Evolutionary conservation across 2,888 invertebrate genomes (phyloP), one percentile per base, ranked within the genome.

Genomic region (Conchocele bisecta): DNA sequence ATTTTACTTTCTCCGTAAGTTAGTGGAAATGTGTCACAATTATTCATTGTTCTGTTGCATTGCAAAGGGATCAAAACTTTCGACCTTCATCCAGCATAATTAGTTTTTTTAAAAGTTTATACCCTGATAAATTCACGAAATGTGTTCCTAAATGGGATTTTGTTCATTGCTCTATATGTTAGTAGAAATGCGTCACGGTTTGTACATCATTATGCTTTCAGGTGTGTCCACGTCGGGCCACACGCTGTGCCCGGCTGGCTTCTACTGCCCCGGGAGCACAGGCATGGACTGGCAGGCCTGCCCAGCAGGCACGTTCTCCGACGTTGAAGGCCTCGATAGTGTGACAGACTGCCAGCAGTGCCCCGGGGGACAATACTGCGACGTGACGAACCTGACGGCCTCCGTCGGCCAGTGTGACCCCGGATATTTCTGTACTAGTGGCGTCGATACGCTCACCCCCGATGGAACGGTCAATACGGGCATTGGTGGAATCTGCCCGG

Each of bases 401-500:
- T 88, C 89, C 9, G 78, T 82, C 11, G 88, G 82, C 3, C 59
- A 63, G 26, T 90, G 89, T 65, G 80, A 74, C 29, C 80, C 86
- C 20, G 90, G 90, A 13, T 87, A 83, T 75, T 89, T 84, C 79
- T 90, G 90, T 67, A 84, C 86, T 3, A 37, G 68, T 13, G 90
- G 89, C 28, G 87, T 88, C n/a, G 83, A 89, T 44, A 83, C 83
- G 0, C 63, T 86, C 7, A 81, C 86, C 31, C 90, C 90, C 2
- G 72, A 86, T 31, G 86, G 86, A n/a, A 73, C 75, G 41, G 79
- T 82, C 44, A 85, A 89, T 70, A 83, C 85, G n/a, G 90, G 89
- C n/a, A 77, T 53, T 7, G 90, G 89, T 24, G 88, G 86, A n/a
- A 83, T 88, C 29, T 90, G 90, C 73, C 88, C 89, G 2, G 69